phyloP scores from a whole-genome alignment of 2,113 vertebrate species.

The Pituophis catenifer region DNA sequence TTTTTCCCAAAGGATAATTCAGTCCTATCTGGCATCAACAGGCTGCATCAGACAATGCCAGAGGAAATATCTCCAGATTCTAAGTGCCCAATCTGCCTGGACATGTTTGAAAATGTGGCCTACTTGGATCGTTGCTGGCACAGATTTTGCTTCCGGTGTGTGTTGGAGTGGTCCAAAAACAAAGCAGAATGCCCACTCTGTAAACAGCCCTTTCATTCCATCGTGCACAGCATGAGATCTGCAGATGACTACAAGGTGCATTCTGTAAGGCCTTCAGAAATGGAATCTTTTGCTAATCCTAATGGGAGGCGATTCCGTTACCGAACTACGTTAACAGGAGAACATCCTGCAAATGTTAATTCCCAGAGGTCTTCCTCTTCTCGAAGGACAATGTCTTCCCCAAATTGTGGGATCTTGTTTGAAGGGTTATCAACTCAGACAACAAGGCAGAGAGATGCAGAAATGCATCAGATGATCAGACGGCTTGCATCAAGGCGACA shows the following conservation, averaged over 20 bases:
- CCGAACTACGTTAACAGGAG: conserved; percentile 82
- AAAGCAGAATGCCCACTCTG: conserved; percentile 96
- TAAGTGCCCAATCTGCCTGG: conserved; percentile 96
- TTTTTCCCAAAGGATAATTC: conserved; percentile 73
- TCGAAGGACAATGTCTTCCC: conserved; percentile 73
- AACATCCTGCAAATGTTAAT: conserved; percentile 59
- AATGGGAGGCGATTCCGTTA: conserved; percentile 85
- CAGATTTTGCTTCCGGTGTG: conserved; percentile 93
- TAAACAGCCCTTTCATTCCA: conserved; percentile 92
- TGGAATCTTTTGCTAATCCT: conserved; percentile 77
- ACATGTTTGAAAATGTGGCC: conserved; percentile 88
- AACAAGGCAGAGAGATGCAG: conserved; percentile 62
- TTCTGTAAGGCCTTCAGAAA: conserved; percentile 74
- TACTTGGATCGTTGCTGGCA: conserved; percentile 90
- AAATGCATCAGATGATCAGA: conserved; percentile 78
- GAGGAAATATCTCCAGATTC: conserved; percentile 89
- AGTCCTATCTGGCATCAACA: conserved; percentile 70
- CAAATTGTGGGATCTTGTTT: conserved; percentile 83
- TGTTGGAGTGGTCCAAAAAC: conserved; percentile 97
- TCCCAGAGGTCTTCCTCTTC: conserved; percentile 42
- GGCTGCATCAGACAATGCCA: conserved; percentile 65
- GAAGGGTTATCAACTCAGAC: conserved; percentile 68
- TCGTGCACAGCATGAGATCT: conserved; percentile 90
- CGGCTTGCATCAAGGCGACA: conserved; percentile 76
- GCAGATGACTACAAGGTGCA: conserved; percentile 91